These are phyloP conservation scores for Microcebus lehilahytsara DNA, from an alignment of 2,113 vertebrate genomes.

Conservation along the genomic window DNA sequence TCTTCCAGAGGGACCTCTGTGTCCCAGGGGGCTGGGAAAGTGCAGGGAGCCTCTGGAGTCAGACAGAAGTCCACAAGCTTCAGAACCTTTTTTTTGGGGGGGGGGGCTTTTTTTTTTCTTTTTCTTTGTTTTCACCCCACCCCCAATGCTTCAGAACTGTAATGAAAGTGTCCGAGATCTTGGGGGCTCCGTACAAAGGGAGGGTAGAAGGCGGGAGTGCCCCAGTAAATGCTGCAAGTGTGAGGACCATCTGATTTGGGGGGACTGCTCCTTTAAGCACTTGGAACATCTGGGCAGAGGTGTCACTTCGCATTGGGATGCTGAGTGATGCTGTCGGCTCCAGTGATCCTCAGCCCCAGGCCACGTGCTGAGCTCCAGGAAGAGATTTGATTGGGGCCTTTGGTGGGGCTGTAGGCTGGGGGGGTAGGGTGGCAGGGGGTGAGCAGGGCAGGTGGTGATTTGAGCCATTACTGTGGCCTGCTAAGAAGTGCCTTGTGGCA, in stretches of 20 bases:
- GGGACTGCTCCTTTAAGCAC: constrained; percentile 1
- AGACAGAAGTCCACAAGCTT: neutral
- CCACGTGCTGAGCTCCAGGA: neutral
- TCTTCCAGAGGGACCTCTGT: neutral
- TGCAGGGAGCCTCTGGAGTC: neutral
- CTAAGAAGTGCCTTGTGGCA: neutral
- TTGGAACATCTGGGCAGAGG: neutral
- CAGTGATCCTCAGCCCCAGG: neutral
- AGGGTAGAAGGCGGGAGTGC: neutral
- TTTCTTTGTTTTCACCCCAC: no score
- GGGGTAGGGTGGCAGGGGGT: neutral
- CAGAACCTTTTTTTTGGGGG: no score
- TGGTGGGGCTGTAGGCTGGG: neutral
- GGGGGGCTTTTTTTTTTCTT: no score
- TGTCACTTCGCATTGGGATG: constrained; percentile 55
- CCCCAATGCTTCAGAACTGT: neutral
- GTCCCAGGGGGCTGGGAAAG: no score
- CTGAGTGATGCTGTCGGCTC: constrained; percentile 14
- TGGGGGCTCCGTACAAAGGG: neutral
- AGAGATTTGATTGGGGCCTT: neutral
- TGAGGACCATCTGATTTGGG: neutral
- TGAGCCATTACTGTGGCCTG: neutral
- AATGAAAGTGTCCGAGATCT: neutral
- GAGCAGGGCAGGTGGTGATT: neutral
- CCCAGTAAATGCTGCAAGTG: neutral